These are phyloP conservation scores for Lepidurus apus DNA, from an alignment of 1,140 invertebrate species.

Conservation along the genomic window DNA sequence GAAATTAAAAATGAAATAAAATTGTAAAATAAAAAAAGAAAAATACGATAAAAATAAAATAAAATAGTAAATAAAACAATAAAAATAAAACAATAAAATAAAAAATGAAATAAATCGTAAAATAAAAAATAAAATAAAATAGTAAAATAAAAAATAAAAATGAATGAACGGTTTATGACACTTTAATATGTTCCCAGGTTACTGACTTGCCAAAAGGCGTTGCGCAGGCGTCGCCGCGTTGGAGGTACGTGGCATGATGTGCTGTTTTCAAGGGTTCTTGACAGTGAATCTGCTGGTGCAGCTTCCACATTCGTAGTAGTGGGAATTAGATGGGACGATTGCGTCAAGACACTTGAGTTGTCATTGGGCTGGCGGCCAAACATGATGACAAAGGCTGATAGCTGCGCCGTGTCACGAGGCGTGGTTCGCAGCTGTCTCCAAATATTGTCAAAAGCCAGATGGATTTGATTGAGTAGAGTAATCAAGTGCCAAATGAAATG, in stretches of 20 bases:
- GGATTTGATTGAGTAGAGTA: conserved; percentile 10
- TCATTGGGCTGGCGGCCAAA: conserved; percentile 12
- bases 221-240: conserved; percentile 37
- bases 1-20: too few species aligned
- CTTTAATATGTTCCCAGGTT: background rate
- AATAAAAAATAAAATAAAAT: too few species aligned
- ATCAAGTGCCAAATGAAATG: background rate
- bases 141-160: conserved; percentile 32
- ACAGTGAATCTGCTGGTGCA: background rate
- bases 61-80: too few species aligned
- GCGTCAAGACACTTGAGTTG: conserved; percentile 1
- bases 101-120: background rate
- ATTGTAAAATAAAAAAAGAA: too few species aligned
- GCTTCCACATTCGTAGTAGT: background rate
- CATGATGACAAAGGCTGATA: conserved; percentile 19
- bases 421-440: conserved; percentile 17
- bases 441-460: background rate
- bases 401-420: background rate
- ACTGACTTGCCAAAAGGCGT: conserved; percentile 34
- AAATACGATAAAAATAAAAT: too few species aligned
- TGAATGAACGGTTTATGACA: background rate
- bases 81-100: background rate
- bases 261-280: background rate
- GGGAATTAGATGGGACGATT: background rate
- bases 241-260: conserved; percentile 26